A percentile compares a stretch with the other conserved stretches of the same genome.
phyloP scores from a whole-genome alignment of 2,797 vertebrate genomes.

The Natrix natrix region DNA sequence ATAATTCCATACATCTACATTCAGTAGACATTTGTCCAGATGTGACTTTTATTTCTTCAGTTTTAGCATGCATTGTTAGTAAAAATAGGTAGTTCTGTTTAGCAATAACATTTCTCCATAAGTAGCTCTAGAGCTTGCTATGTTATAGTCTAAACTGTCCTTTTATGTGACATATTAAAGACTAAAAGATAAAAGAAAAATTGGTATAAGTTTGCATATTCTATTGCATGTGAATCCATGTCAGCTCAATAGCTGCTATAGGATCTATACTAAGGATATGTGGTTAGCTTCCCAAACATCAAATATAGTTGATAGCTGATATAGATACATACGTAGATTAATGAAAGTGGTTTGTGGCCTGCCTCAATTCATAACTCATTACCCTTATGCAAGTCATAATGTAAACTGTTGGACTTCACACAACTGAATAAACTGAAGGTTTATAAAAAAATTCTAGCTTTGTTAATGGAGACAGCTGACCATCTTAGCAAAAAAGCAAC shows the following conservation, averaged over 20 bases:
- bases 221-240: not conserved
- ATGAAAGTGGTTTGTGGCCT: not conserved
- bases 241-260: not conserved
- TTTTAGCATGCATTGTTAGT: not conserved
- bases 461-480: not conserved
- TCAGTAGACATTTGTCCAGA: not conserved
- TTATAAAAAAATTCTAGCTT: not conserved
- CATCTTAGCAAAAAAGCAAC: not conserved
- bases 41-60: not conserved
- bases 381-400: not conserved
- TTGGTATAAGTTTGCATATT: not conserved
- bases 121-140: not conserved
- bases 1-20: not conserved
- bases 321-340: not conserved
- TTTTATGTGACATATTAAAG: not conserved
- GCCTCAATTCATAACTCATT: not conserved
- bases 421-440: not conserved
- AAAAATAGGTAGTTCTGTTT: not conserved
- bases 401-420: not conserved
- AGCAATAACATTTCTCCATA: not conserved
- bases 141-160: not conserved
- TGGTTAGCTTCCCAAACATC: not conserved
- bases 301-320: not conserved
- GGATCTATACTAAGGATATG: not conserved
- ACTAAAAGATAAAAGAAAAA: not conserved